A percentile compares a stretch with the other conserved stretches of the same genome.
These are phyloP conservation scores for Onchidella celtica DNA, from an alignment of 2,888 invertebrate genomes.

Conservation along the genomic window DNA sequence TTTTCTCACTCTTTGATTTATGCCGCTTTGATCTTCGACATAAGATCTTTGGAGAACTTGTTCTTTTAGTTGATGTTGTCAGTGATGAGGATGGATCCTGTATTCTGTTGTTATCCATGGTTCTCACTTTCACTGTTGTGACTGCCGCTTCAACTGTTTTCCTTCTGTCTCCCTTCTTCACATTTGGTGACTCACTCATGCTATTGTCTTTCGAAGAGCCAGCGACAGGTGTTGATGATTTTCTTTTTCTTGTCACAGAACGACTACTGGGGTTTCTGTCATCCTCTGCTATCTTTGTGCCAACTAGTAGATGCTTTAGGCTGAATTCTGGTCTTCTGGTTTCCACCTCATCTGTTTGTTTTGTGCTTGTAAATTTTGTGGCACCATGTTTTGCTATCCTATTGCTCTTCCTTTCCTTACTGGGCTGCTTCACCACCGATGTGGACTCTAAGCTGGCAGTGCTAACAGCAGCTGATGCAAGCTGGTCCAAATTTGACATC, in stretches of 20 bases:
- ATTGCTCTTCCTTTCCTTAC: neutral
- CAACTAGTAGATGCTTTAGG: slow-evolving; percentile 6
- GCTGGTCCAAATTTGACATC: slow-evolving; percentile 46
- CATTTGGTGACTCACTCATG: neutral
- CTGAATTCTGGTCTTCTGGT: neutral
- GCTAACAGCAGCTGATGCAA: slow-evolving; percentile 46
- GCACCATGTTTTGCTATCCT: neutral
- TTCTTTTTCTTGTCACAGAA: slow-evolving; percentile 21
- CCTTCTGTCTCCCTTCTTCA: neutral
- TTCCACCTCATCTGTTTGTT: neutral
- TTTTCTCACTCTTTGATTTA: slow-evolving; percentile 1
- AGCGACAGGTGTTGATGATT: neutral
- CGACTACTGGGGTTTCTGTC: neutral
- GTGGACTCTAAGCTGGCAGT: slow-evolving; percentile 15
- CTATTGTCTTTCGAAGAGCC: neutral
- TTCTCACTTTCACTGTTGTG: neutral
- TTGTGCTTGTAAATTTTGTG: neutral
- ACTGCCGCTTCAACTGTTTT: neutral
- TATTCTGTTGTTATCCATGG: neutral
- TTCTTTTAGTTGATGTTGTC: neutral
- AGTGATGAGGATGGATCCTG: neutral
- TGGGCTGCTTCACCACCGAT: neutral
- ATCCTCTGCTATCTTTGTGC: neutral
- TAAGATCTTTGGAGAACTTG: slow-evolving; percentile 39
- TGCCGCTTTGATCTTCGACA: slow-evolving; percentile 23